Percentiles rank a stretch among this genome's conserved stretches.
These are phyloP conservation scores for Reticulitermes speratus DNA, from an alignment of 1,140 invertebrate genomes.

Conservation along the genomic window DNA sequence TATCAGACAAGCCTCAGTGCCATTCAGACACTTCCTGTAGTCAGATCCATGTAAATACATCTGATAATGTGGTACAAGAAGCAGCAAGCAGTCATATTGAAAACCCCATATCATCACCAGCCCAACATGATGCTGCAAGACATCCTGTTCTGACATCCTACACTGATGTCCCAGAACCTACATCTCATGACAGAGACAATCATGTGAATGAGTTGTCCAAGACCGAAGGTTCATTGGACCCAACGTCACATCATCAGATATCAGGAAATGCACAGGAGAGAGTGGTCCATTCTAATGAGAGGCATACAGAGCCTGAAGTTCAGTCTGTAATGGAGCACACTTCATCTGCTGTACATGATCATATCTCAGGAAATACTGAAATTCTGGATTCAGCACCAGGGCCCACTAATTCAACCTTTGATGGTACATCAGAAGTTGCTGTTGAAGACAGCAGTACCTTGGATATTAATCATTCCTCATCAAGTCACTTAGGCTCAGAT, in stretches of 20 bases:
- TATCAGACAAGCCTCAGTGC: not conserved
- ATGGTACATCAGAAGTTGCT: not conserved
- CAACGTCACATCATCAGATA: not conserved
- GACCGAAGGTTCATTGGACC: not conserved
- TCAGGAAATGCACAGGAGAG: not conserved
- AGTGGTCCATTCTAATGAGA: not conserved
- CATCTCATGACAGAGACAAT: not conserved
- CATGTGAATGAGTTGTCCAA: not conserved
- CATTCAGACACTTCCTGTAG: not conserved
- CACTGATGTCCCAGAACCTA: not conserved
- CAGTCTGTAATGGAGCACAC: constrained; percentile 6
- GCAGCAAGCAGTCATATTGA: not conserved
- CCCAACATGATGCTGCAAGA: not conserved
- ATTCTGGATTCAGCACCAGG: not conserved
- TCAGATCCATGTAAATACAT: not conserved
- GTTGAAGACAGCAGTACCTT: constrained; percentile 10
- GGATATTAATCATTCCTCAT: not conserved
- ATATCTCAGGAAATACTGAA: not conserved
- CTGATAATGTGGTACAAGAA: not conserved
- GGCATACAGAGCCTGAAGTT: not conserved
- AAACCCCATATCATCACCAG: not conserved
- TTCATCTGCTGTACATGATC: not conserved
- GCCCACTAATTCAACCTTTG: not conserved
- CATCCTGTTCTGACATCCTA: not conserved
- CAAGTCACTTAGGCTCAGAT: not conserved